Base-by-base conservation (phyloP, 2,888 invertebrate genomes). In the Eremobia ochroleuca region DNA sequence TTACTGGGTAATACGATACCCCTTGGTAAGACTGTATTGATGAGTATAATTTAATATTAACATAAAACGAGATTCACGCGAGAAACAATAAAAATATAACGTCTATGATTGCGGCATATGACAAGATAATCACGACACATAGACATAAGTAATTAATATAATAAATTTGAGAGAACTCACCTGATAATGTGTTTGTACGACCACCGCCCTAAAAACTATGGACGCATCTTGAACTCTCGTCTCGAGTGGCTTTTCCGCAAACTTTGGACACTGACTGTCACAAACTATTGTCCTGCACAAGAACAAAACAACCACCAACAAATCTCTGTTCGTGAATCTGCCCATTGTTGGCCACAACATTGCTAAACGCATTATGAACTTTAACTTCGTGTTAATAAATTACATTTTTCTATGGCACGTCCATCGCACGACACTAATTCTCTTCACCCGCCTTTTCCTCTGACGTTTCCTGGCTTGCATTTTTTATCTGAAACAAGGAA, bases 201-300 rank as follows among this genome's bases (percentile, higher is more conserved):
- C 96, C 76, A 97, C 97, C 18, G 96, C 97, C 79, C 97, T 95
- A 93, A 97, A 97, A 90, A 97, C 97, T 92, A 97, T 96, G 59
- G 97, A 95, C 83, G 97, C 96, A 81, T 96, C 96, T 91, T 97
- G 95, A 77, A 97, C 96, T 87, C 97, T 91, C 62, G 97, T 97
- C 93, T 97, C 97, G 31, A 97, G 93, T 59, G 97, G 95, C 81
- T 94, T 95, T 88, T 96, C 96, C n/a, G 96, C 97, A 64, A 94
- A 96, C 94, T 96, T 97, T 40, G 97, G 97, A 91, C 97, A 97
- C 91, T 94, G 96, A 87, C 96, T 95, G 93, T 96, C 97, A 94
- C 97, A 96, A 92, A 96, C 95, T 92, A 96, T 95, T 87, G 96
- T 95, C 91, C 94, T 94, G 87, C 96, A 96, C 92, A 95, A 90